phyloP scores from a whole-genome alignment of 2,888 invertebrate species.

The Drosophila anceps region DNA sequence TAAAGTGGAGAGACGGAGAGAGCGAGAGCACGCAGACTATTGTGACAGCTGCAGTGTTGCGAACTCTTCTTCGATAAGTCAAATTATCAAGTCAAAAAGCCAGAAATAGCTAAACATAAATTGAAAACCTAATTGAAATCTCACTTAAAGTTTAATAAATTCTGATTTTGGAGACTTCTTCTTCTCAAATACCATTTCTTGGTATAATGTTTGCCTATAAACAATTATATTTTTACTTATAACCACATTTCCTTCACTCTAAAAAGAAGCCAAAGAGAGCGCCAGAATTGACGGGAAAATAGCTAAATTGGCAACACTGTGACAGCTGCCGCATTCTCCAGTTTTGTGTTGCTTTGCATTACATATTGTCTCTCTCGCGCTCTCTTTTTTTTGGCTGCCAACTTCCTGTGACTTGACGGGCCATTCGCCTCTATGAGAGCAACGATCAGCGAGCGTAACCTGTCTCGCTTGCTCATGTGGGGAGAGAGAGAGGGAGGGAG shows the following conservation, averaged over 20 bases:
- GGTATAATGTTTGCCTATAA: too few species aligned
- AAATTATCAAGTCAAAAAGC: too few species aligned
- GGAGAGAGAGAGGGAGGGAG: background rate
- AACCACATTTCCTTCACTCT: too few species aligned
- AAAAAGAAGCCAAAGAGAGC: too few species aligned
- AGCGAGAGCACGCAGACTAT: constrained; percentile 1
- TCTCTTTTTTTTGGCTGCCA: constrained; percentile 33
- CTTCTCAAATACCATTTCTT: too few species aligned
- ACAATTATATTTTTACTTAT: too few species aligned
- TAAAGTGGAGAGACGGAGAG: constrained; percentile 2
- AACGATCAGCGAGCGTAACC: constrained; percentile 37
- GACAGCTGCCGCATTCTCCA: constrained; percentile 33
- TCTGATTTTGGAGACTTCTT: too few species aligned
- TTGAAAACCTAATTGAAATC: too few species aligned
- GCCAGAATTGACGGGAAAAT: too few species aligned
- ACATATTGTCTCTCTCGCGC: constrained; percentile 3
- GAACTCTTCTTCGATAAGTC: too few species aligned
- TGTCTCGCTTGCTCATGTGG: constrained; percentile 12
- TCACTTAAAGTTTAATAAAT: too few species aligned
- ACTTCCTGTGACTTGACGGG: constrained; percentile 45
- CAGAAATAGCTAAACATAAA: too few species aligned
- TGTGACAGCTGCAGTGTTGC: constrained; percentile 24
- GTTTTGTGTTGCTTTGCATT: constrained; percentile 2
- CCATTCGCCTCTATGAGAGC: constrained; percentile 35
- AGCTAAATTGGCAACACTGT: background rate